Evolutionary conservation across 2,113 vertebrate genomes (phyloP).

Genomic region (Suncus etruscus): DNA sequence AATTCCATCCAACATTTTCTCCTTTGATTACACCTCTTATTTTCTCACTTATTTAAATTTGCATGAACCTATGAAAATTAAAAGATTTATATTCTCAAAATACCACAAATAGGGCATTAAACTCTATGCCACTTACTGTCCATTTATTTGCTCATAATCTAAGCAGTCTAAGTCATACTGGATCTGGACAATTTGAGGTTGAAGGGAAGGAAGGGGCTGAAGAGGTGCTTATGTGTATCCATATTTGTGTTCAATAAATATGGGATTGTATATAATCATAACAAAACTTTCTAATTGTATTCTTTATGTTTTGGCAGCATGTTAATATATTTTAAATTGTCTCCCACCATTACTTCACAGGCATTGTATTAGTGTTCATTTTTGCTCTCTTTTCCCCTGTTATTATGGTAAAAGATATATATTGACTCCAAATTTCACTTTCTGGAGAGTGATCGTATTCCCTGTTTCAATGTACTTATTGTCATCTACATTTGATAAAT

Average conservation of each 20-base stretch:
- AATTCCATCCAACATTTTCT: slow-evolving; percentile 80
- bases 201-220: accelerated
- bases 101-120: too few species aligned
- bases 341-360: background rate
- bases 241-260: background rate
- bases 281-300: background rate
- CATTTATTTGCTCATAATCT: background rate
- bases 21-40: slow-evolving; percentile 73
- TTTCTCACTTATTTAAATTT: slow-evolving; percentile 74
- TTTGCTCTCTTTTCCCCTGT: background rate
- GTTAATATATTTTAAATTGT: background rate
- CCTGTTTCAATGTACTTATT: background rate
- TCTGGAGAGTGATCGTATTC: background rate
- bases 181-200: background rate
- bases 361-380: background rate
- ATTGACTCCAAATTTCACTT: background rate
- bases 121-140: background rate
- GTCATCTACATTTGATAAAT: background rate
- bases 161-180: background rate
- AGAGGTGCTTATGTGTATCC: too few species aligned
- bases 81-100: slow-evolving; percentile 31
- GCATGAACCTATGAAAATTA: slow-evolving; percentile 58
- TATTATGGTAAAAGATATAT: background rate
- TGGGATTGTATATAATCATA: background rate
- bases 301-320: background rate